phyloP scores from a whole-genome alignment of 2,113 vertebrate genomes.

The Ophiodon elongatus region DNA sequence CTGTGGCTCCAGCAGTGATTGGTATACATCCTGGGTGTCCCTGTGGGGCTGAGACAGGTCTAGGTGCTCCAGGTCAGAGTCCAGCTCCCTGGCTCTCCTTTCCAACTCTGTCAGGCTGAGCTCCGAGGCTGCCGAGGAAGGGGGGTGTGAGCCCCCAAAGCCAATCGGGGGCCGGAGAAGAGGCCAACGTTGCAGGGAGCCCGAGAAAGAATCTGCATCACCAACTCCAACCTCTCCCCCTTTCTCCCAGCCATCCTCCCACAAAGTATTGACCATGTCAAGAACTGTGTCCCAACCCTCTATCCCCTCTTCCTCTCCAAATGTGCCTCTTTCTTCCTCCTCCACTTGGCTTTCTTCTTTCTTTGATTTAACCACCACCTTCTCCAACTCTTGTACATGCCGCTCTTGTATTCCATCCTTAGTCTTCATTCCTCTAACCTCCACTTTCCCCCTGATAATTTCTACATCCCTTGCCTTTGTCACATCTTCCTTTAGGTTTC shows the following conservation, averaged over 20 bases:
- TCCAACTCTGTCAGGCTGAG: constrained; percentile 83
- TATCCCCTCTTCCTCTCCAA: constrained; percentile 36
- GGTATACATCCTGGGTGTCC: constrained; percentile 62
- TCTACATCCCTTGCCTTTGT: constrained; percentile 24
- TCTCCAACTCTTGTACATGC: constrained; percentile 34
- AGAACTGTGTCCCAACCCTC: constrained; percentile 83
- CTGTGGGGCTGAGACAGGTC: constrained; percentile 72
- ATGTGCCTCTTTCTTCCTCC: constrained; percentile 27
- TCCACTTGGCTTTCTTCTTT: constrained; percentile 56
- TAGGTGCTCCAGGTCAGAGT: constrained; percentile 77
- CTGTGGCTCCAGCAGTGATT: constrained; percentile 61
- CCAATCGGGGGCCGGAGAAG: constrained; percentile 83
- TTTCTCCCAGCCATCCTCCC: constrained; percentile 81
- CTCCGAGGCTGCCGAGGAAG: constrained; percentile 83
- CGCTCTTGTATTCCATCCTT: constrained; percentile 19
- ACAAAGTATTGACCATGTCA: constrained; percentile 84
- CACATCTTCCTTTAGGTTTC: constrained; percentile 42
- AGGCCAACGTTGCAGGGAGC: constrained; percentile 84
- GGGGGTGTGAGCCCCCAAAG: constrained; percentile 85
- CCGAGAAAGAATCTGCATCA: constrained; percentile 76
- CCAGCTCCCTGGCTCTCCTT: constrained; percentile 78
- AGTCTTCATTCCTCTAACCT: constrained; percentile 8
- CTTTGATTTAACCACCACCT: constrained; percentile 40
- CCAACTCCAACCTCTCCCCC: constrained; percentile 46
- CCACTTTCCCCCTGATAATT: constrained; percentile 1